These are phyloP conservation scores for Amphiprion percula DNA, from an alignment of 2,113 vertebrate species.

Conservation along the genomic window DNA sequence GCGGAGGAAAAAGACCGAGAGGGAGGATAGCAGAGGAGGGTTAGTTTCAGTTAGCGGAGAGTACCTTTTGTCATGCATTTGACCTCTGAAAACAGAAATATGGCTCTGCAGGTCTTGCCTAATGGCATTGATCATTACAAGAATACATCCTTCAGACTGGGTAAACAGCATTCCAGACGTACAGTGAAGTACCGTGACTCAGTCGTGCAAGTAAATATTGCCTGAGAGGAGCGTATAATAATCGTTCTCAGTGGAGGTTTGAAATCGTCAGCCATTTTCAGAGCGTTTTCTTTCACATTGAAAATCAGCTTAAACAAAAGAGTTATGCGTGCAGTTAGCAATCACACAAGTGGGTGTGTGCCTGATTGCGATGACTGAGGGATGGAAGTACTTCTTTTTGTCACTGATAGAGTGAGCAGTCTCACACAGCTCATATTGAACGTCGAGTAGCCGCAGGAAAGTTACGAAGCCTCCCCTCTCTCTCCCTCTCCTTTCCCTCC, in stretches of 20 bases:
- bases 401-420: constrained; percentile 24
- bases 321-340: constrained; percentile 14
- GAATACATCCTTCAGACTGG: constrained; percentile 58
- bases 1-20: background rate
- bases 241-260: constrained; percentile 54
- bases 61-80: constrained; percentile 45
- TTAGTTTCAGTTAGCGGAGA: constrained; percentile 34
- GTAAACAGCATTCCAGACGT: constrained; percentile 48
- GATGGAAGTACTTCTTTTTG: constrained; percentile 33
- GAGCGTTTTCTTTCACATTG: constrained; percentile 32
- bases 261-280: constrained; percentile 22
- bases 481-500: constrained; percentile 1
- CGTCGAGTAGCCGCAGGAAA: constrained; percentile 20
- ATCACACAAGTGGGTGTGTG: constrained; percentile 9
- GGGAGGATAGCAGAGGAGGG: constrained; percentile 7
- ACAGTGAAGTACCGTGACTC: constrained; percentile 64
- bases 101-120: constrained; percentile 58
- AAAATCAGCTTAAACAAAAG: constrained; percentile 56
- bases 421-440: constrained; percentile 24
- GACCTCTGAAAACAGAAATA: constrained; percentile 61
- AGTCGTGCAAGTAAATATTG: constrained; percentile 67
- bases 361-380: constrained; percentile 18
- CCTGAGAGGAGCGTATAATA: constrained; percentile 60
- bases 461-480: constrained; percentile 19
- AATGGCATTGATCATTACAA: constrained; percentile 74